Conservation (phyloP, 2,888 invertebrate species). For the Asteroscopus sphinx region DNA sequence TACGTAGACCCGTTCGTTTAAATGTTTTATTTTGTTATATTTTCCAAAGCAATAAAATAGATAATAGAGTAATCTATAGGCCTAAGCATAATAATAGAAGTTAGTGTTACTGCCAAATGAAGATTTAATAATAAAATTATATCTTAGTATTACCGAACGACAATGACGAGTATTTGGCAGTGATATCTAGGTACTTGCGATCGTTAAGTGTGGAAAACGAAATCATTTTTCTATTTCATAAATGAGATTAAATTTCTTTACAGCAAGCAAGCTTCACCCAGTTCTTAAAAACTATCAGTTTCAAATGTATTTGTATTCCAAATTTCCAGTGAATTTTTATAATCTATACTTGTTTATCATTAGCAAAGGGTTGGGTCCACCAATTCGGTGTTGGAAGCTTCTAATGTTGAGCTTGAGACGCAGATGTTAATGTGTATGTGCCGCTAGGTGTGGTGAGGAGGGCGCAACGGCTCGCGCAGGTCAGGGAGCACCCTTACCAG, state of each 20-base stretch:
- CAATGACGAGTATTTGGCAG: slow-evolving; percentile 77
- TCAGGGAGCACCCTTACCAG: slow-evolving; percentile 99
- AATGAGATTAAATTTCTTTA: slow-evolving; percentile 80
- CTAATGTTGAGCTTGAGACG: slow-evolving; percentile 70
- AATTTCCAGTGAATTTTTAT: slow-evolving; percentile 56
- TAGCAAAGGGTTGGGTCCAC: slow-evolving; percentile 60
- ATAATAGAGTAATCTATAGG: slow-evolving; percentile 79
- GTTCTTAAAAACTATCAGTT: slow-evolving; percentile 56
- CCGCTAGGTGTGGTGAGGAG: slow-evolving; percentile 95
- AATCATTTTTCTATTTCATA: slow-evolving; percentile 62
- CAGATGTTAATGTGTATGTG: slow-evolving; percentile 85
- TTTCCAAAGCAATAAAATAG: slow-evolving; percentile 86
- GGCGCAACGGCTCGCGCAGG: slow-evolving; percentile 95
- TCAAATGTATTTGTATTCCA: slow-evolving; percentile 59
- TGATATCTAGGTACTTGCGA: slow-evolving; percentile 71
- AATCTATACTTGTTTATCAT: slow-evolving; percentile 28
- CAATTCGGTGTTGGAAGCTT: slow-evolving; percentile 66
- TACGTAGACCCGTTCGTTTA: slow-evolving; percentile 66
- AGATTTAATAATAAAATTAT: slow-evolving; percentile 66
- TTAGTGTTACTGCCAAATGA: slow-evolving; percentile 82
- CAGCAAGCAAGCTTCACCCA: slow-evolving; percentile 74
- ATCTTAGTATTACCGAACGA: slow-evolving; percentile 69
- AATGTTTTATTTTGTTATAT: slow-evolving; percentile 82
- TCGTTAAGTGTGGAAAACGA: slow-evolving; percentile 62
- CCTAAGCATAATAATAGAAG: slow-evolving; percentile 81